These are phyloP conservation scores for Auanema freiburgensis DNA, from an alignment of 2,888 invertebrate species.

Conservation along the genomic window DNA sequence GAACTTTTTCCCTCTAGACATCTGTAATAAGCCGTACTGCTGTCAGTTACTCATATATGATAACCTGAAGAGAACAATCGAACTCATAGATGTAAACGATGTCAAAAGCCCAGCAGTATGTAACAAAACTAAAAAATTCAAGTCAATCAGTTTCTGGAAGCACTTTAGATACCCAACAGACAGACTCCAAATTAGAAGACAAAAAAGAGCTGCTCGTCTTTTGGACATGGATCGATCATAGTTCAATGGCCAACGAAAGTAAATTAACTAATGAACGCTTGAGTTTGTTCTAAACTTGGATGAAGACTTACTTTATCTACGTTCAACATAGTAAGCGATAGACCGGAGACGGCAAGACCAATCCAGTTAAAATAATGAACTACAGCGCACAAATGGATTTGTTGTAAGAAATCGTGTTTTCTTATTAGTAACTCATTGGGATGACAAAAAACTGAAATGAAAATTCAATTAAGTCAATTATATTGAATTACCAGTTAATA, in stretches of 20 bases:
- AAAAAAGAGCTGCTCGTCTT: conserved; percentile 54
- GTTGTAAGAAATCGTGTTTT: conserved; percentile 60
- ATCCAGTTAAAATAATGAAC: conserved; percentile 63
- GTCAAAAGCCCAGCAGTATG: conserved; percentile 61
- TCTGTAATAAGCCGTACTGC: conserved; percentile 28
- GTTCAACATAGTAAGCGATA: conserved; percentile 61
- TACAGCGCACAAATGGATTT: conserved; percentile 55
- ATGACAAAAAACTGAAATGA: conserved; percentile 59
- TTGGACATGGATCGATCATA: conserved; percentile 64
- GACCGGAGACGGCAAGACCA: conserved; percentile 61
- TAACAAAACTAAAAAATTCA: conserved; percentile 56
- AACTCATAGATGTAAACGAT: conserved; percentile 57
- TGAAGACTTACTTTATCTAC: conserved; percentile 52
- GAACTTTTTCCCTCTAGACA: conserved; percentile 54
- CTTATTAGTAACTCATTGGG: conserved; percentile 63
- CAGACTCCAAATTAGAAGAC: conserved; percentile 58
- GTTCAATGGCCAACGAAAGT: conserved; percentile 62
- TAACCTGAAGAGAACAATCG: conserved; percentile 58
- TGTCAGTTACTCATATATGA: not conserved
- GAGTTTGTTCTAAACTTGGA: not conserved
- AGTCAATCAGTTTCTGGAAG: not conserved
- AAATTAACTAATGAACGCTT: conserved; percentile 52
- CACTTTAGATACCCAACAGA: conserved; percentile 51
- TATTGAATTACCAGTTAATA: conserved; percentile 52
- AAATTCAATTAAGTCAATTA: not conserved